A percentile compares a stretch with the other conserved stretches of the same genome.
Evolutionary conservation across 2,113 vertebrate genomes (phyloP).

Genomic region (Ptychochromis oligacanthus): DNA sequence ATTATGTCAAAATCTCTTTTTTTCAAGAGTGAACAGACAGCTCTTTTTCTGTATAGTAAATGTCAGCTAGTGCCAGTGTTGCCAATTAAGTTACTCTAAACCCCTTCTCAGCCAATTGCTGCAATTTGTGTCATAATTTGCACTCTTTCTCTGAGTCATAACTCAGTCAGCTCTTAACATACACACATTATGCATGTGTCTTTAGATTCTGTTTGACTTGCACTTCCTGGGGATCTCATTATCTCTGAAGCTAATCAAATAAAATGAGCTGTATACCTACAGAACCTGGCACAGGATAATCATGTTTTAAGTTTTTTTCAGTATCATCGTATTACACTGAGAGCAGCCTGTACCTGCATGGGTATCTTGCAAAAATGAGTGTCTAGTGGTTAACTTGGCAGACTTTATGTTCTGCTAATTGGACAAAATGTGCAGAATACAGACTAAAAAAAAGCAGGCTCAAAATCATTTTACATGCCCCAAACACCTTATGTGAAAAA

Average conservation of each 20-base stretch:
- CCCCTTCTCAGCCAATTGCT: background rate
- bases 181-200: background rate
- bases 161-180: background rate
- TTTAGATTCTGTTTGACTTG: background rate
- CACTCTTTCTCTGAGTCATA: background rate
- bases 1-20: background rate
- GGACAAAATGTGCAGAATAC: background rate
- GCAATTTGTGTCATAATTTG: background rate
- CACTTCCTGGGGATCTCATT: background rate
- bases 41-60: background rate
- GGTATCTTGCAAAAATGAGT: background rate
- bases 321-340: background rate
- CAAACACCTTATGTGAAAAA: no score
- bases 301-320: background rate
- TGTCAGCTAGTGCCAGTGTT: background rate
- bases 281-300: background rate
- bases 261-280: background rate
- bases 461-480: no score
- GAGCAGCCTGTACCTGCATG: background rate
- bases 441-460: background rate
- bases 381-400: background rate
- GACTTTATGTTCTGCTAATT: background rate
- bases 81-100: background rate
- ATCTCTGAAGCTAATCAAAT: background rate
- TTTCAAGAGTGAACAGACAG: background rate